Percentiles rank a stretch among this genome's conserved stretches.
Conservation (phyloP, 2,113 vertebrate species). For the Sylvia atricapilla region DNA sequence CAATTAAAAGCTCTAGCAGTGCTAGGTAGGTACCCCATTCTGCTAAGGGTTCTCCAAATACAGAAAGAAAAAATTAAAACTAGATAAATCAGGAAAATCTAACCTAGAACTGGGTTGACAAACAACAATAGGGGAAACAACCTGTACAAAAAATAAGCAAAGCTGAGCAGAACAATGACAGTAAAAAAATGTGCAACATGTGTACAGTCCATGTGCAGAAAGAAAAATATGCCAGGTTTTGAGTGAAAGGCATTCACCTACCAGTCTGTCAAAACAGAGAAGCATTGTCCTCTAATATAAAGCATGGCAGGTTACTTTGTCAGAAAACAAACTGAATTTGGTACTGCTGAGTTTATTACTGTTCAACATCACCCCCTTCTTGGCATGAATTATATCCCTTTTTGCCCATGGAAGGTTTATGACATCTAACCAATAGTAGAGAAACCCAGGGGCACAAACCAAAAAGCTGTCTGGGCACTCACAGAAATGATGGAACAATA, state of each 20-base stretch:
- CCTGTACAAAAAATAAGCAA: background rate
- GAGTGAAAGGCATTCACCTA: background rate
- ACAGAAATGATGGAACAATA: background rate
- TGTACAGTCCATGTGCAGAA: background rate
- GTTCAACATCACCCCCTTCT: background rate
- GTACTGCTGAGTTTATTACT: background rate
- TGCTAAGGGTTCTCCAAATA: background rate
- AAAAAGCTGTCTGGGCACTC: background rate
- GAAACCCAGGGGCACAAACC: background rate
- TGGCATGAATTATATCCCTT: background rate
- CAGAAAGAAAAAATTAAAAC: background rate
- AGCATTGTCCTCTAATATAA: background rate
- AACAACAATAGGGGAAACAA: background rate
- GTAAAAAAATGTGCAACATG: rapidly evolving
- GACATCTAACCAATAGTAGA: background rate
- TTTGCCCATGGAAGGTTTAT: background rate
- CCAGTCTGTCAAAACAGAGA: background rate
- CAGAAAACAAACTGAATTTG: background rate
- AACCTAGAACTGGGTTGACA: background rate
- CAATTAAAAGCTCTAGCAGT: background rate
- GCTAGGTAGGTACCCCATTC: background rate
- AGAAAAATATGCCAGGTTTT: background rate
- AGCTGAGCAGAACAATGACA: background rate
- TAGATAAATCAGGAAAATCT: background rate
- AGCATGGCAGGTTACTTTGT: background rate